phyloP scores from a whole-genome alignment of 2,888 invertebrate genomes.

The Callyntrura guangdongensis region DNA sequence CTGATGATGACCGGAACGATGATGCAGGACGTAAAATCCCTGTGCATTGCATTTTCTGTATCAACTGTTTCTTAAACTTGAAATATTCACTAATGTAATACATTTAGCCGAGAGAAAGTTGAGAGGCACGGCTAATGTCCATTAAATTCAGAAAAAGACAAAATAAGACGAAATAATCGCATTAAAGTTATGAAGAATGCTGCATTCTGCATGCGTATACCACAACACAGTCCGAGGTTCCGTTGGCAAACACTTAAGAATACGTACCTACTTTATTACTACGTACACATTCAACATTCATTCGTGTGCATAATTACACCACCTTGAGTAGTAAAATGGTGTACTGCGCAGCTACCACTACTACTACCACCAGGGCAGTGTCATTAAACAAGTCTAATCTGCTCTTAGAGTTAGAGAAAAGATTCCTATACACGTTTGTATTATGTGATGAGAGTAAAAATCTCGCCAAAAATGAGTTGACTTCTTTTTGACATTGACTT shows the following conservation, averaged over 20 bases:
- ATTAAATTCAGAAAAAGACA: slow-evolving; percentile 51
- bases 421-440: slow-evolving; percentile 6
- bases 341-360: neutral
- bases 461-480: slow-evolving; percentile 56
- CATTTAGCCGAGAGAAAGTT: slow-evolving; percentile 65
- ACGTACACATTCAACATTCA: neutral
- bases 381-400: slow-evolving; percentile 28
- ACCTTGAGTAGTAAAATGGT: slow-evolving; percentile 27
- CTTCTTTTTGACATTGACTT: slow-evolving; percentile 74
- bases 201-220: neutral
- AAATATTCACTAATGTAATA: neutral
- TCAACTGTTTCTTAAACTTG: neutral
- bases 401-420: neutral
- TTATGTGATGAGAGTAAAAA: neutral
- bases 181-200: slow-evolving; percentile 35
- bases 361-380: slow-evolving; percentile 27
- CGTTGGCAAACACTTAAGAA: slow-evolving; percentile 29
- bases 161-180: slow-evolving; percentile 60
- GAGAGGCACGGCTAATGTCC: slow-evolving; percentile 61
- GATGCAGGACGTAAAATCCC: slow-evolving; percentile 66
- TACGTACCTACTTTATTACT: neutral
- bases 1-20: slow-evolving; percentile 75
- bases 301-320: slow-evolving; percentile 45
- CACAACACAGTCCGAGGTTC: neutral
- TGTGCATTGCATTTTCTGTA: slow-evolving; percentile 10